These are phyloP conservation scores for Drosophila anomelani DNA, from an alignment of 2,888 invertebrate genomes.

Conservation along the genomic window DNA sequence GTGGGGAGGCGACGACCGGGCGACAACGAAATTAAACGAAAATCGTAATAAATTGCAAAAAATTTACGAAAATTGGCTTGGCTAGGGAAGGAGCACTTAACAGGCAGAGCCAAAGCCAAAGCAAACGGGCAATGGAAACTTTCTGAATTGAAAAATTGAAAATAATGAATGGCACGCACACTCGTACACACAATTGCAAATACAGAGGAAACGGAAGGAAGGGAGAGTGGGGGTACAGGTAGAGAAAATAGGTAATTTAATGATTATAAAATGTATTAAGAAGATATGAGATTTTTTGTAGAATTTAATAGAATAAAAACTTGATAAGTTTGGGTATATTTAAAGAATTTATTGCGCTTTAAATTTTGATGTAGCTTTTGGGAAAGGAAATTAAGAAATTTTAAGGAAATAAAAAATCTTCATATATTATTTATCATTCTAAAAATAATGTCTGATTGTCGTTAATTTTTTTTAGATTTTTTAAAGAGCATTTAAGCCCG, in stretches of 20 bases:
- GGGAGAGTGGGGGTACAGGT: neutral
- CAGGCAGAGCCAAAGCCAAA: slow-evolving; percentile 3
- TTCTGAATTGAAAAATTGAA: slow-evolving; percentile 76
- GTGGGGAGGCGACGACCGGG: slow-evolving; percentile 29
- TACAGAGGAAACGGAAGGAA: neutral
- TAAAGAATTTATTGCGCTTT: too few species aligned
- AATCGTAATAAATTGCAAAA: slow-evolving; percentile 76
- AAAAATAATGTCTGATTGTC: too few species aligned
- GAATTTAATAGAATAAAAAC: too few species aligned
- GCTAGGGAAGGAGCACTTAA: slow-evolving; percentile 37
- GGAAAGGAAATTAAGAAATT: too few species aligned
- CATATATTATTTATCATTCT: too few species aligned
- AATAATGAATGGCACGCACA: slow-evolving; percentile 71
- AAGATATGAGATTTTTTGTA: too few species aligned
- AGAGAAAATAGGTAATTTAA: neutral
- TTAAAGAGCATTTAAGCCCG: too few species aligned
- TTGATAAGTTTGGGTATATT: too few species aligned
- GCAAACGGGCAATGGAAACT: slow-evolving; percentile 51
- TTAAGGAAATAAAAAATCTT: too few species aligned
- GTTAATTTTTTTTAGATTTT: too few species aligned
- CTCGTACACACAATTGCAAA: slow-evolving; percentile 33
- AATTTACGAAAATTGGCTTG: slow-evolving; percentile 71
- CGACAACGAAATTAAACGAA: slow-evolving; percentile 69
- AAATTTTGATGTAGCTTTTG: too few species aligned
- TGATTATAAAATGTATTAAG: neutral